Base-by-base conservation (phyloP, 1,140 invertebrate genomes). In the Aleiodes sp. region DNA sequence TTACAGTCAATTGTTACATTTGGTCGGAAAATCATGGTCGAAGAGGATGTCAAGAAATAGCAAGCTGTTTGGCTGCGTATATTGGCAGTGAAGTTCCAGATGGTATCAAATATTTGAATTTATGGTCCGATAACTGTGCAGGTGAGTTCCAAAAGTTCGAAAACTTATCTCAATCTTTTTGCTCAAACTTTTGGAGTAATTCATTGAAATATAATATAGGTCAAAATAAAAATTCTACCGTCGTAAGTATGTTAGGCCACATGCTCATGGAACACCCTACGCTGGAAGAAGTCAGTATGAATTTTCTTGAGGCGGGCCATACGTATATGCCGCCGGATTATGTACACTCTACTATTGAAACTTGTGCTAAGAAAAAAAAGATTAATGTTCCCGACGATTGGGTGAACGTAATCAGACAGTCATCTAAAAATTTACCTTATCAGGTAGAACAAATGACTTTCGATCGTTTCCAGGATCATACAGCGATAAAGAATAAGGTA, bases 221-320 rank as follows among this genome's bases (percentile, higher is more conserved):
- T 19, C 66, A 68, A 68, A 68, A 68, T 59, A 68, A 60, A 60
- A 68, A 68, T 41, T 39, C 52, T 0, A 68, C 41, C 14, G 56
- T 68, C 10, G 35, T 43, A 4, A 56, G 31, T 4, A 61, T 61
- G 52, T n/a, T 68, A n/a, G 56, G 66, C 41, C 12, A 19, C 10
- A 8, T 24, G 7, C 12, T 60, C 12, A 29, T 39, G 16, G 35
- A 10, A 19, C 66, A 68, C 28, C 56, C 66, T 9, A 68, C 46
- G 2, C 62, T 76, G 12, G 3, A 73, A 64, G 52, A 70, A 7
- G 70, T 77, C 9, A 70, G 72, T 67, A 70, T 76, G 37, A 77
- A 72, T 35, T 77, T 74, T 63, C 64, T 73, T n/a, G 74, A 72
- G 65, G 35, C 65, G 14, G 74, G 74, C 9, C 70, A 77, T 37